Base-by-base conservation (phyloP, 2,113 vertebrate genomes). In the Pollachius pollachius region DNA sequence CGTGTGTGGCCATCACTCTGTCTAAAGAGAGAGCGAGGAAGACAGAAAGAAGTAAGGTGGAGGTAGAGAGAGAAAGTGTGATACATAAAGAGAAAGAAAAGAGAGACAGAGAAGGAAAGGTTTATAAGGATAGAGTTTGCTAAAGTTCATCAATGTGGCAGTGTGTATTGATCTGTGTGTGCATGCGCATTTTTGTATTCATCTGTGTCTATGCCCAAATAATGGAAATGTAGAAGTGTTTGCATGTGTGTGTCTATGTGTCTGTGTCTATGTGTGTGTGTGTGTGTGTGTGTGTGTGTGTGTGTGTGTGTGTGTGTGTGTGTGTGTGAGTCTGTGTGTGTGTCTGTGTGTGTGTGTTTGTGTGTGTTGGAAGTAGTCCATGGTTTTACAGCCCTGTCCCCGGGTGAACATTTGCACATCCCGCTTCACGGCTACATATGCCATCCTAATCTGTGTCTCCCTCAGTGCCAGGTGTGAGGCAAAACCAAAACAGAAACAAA, bases 391-490 rank as follows among this genome's bases (percentile, higher is more conserved):
- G 83, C 73, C 61, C 1, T n/a, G 89, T 86, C 85, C 86, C 70
- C 75, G 77, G 84, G 73, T 71, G 58, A 78, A 15, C 79, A 77
- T 87, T 83, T 81, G 69, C 15, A 18, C 75, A 76, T 69, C 48
- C 73, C 59, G 57, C 85, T 78, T 73, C 69, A 72, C 83, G 76
- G 73, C 81, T 82, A 80, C 85, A 85, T 85, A 88, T 85, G 88
- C 76, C 84, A 21, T 56, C 64, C 68, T 88, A 85, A 89, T 87
- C 85, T 82, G 86, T 80, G 84, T 64, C 62, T 65, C 73, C 79
- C 81, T 70, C 78, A 84, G 81, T 83, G 83, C 81, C 86, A 89
- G 83, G 84, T 89, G 87, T 83, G 76, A 34, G 48, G 78, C 81
- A 76, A 72, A 67, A 67, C 30, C 15, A 30, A 19, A 11, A 69